phyloP scores from a whole-genome alignment of 2,888 invertebrate species.

The Pyrochroa serraticornis region DNA sequence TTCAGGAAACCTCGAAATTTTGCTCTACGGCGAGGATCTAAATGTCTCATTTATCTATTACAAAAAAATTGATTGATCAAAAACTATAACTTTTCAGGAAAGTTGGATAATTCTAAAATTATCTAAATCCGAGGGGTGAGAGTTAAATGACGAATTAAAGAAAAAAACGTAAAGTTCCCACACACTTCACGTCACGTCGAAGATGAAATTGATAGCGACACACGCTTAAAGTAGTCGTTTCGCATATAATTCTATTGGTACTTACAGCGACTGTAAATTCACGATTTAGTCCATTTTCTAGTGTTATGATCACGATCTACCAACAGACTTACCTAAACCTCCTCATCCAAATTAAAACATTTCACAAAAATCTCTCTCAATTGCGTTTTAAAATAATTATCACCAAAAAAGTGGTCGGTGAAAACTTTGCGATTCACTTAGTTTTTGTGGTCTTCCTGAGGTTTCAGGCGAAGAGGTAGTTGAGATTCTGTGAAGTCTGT shows the following conservation, averaged over 20 bases:
- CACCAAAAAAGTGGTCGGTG: not conserved
- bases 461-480: not conserved
- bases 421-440: too few species aligned
- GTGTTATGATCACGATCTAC: not conserved
- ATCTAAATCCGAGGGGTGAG: too few species aligned
- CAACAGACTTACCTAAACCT: not conserved
- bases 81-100: too few species aligned
- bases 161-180: too few species aligned
- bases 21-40: too few species aligned
- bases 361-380: not conserved
- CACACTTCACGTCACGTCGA: too few species aligned
- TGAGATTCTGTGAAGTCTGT: not conserved
- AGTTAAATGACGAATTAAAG: too few species aligned
- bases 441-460: not conserved
- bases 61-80: too few species aligned
- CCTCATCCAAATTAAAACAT: not conserved
- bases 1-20: too few species aligned
- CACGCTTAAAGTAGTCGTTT: slow-evolving; percentile 5
- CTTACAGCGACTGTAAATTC: slow-evolving; percentile 12
- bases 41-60: too few species aligned
- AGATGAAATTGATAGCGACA: slow-evolving; percentile 12
- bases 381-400: not conserved
- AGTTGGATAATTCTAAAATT: too few species aligned
- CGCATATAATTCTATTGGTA: slow-evolving; percentile 15
- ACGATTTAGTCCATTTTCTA: slow-evolving; percentile 17